Conservation (phyloP, 2,797 vertebrate genomes). For the Darevskia nairensis region DNA sequence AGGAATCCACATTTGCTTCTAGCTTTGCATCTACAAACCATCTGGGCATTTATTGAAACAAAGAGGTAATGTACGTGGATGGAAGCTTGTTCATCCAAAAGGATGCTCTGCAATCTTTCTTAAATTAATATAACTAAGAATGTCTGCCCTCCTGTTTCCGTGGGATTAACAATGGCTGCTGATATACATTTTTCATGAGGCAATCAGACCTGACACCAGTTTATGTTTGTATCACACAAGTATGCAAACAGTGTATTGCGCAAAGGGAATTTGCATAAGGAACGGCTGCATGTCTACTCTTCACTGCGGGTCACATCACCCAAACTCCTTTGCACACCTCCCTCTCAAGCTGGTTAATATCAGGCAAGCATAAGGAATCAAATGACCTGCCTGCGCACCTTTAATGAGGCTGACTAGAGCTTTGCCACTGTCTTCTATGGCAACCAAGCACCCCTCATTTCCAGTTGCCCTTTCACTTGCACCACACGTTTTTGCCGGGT, state of each 20-base stretch:
- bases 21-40: neutral
- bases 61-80: neutral
- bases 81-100: neutral
- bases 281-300: slow-evolving; percentile 8
- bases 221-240: slow-evolving; percentile 4
- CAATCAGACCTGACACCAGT: slow-evolving; percentile 13
- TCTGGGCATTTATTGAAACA: neutral
- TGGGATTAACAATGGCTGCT: neutral
- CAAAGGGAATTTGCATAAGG: slow-evolving; percentile 18
- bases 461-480: neutral
- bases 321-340: neutral
- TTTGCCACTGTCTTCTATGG: slow-evolving; percentile 18
- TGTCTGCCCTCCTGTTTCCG: neutral
- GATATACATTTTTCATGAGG: slow-evolving; percentile 23
- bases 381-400: neutral
- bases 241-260: neutral
- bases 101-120: neutral
- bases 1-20: neutral
- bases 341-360: neutral
- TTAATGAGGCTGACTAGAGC: neutral
- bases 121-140: slow-evolving; percentile 2
- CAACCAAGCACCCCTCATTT: slow-evolving; percentile 18
- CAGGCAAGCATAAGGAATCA: slow-evolving; percentile 6
- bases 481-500: neutral
- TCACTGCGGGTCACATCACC: neutral